Evolutionary conservation across 2,888 invertebrate species (phyloP), one percentile per base, ranked within the genome.

Genomic region (Limulus polyphemus): DNA sequence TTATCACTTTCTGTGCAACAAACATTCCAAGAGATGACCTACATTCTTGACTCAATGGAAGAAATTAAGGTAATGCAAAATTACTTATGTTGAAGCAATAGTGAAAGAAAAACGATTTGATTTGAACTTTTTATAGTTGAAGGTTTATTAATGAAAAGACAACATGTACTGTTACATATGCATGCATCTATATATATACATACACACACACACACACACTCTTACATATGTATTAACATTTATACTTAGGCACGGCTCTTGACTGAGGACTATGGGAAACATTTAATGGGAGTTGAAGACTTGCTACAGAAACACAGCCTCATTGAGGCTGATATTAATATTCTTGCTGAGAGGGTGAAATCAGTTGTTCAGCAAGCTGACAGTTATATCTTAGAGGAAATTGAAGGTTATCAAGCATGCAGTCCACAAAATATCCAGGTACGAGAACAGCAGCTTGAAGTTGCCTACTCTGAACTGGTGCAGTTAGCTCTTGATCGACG

Each of bases 201-300:
- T n/a, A n/a, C n/a, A n/a, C n/a, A n/a, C n/a, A n/a, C n/a, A n/a
- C n/a, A n/a, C n/a, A n/a, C n/a, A n/a, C n/a, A n/a, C n/a, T n/a
- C n/a, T n/a, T n/a, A n/a, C n/a, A n/a, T n/a, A n/a, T n/a, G n/a
- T n/a, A n/a, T n/a, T n/a, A n/a, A n/a, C n/a, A n/a, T n/a, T n/a
- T n/a, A n/a, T n/a, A n/a, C n/a, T n/a, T n/a, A n/a, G n/a, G n/a
- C n/a, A 55, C 86, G 97, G 60, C 81, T 99, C 61, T 80, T 95
- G 73, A 95, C 95, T 1, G 98, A 99, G 76, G 99, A 99, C 78
- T 95, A 93, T 76, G 99, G 99, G 73, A 98, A 98, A 76, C 99
- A 99, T 79, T 81, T 99, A 72, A 98, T 99, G 97, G 98, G 98
- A 13, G 99, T 99, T 4, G 97, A 99, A 77, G 99, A 99, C 79